Conservation (phyloP, 1,140 invertebrate genomes). For the Zaprionus ornatus region DNA sequence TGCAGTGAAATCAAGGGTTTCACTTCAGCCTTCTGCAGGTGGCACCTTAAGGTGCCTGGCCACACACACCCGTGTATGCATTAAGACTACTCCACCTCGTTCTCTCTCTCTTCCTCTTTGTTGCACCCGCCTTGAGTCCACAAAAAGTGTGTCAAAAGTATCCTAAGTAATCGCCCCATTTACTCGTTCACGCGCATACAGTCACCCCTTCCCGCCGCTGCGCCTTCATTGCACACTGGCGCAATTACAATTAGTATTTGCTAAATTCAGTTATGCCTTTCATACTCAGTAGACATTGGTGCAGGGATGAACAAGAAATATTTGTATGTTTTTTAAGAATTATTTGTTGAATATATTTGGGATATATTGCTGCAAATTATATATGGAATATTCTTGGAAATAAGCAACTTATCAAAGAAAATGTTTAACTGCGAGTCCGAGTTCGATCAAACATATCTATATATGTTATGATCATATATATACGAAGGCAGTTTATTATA, state of each 20-base stretch:
- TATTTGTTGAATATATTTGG: too few relatives aligned
- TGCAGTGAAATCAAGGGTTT: neutral
- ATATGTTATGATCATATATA: too few relatives aligned
- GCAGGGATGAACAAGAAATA: too few relatives aligned
- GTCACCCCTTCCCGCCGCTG: neutral
- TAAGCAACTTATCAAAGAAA: too few relatives aligned
- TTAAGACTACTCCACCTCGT: too few relatives aligned
- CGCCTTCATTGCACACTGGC: constrained; percentile 21
- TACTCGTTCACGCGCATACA: neutral
- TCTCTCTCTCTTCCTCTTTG: neutral
- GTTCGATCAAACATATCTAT: too few relatives aligned
- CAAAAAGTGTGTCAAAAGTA: constrained; percentile 43
- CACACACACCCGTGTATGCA: neutral
- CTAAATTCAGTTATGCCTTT: too few relatives aligned
- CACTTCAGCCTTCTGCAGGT: neutral
- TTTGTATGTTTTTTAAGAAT: too few relatives aligned
- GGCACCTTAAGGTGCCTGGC: neutral
- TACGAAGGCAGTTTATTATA: too few relatives aligned
- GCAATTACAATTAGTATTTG: constrained; percentile 8
- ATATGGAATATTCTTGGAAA: too few relatives aligned
- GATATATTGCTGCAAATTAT: too few relatives aligned
- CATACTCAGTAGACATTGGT: neutral
- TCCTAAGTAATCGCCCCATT: neutral
- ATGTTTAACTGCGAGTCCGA: too few relatives aligned
- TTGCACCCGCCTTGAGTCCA: constrained; percentile 6